These are phyloP conservation scores for Cricetomys ansorgei DNA, from an alignment of 2,113 vertebrate species.

Conservation along the genomic window DNA sequence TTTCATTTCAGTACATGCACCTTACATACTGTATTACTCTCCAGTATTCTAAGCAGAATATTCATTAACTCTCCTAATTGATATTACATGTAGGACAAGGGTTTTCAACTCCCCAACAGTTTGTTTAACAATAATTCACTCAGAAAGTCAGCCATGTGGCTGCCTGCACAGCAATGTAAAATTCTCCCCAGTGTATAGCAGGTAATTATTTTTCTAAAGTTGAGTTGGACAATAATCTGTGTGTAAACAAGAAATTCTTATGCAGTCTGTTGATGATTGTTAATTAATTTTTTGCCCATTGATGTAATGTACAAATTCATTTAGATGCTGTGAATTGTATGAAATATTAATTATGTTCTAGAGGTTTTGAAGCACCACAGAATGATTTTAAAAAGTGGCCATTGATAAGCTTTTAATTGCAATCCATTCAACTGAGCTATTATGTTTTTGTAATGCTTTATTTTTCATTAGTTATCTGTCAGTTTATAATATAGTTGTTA, in stretches of 20 bases:
- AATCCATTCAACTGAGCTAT: slow-evolving; percentile 58
- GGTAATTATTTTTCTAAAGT: slow-evolving; percentile 81
- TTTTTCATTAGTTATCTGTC: slow-evolving; percentile 72
- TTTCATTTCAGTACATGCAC: not conserved
- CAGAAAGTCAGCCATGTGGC: slow-evolving; percentile 49
- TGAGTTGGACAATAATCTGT: slow-evolving; percentile 78
- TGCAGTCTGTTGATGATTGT: slow-evolving; percentile 70
- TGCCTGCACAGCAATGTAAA: slow-evolving; percentile 64
- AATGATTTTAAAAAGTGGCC: slow-evolving; percentile 63
- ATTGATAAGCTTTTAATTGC: slow-evolving; percentile 79
- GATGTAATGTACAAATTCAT: slow-evolving; percentile 73
- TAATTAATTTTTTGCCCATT: slow-evolving; percentile 81
- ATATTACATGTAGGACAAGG: slow-evolving; percentile 19
- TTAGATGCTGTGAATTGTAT: slow-evolving; percentile 49
- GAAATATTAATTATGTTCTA: slow-evolving; percentile 66
- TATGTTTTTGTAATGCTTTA: slow-evolving; percentile 68
- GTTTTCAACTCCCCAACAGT: slow-evolving; percentile 58
- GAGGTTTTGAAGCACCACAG: slow-evolving; percentile 52
- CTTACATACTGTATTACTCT: not conserved
- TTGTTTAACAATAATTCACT: slow-evolving; percentile 79
- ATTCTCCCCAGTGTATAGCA: slow-evolving; percentile 73
- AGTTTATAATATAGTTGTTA: slow-evolving; percentile 69
- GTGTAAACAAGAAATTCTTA: slow-evolving; percentile 79
- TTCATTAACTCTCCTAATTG: slow-evolving; percentile 54
- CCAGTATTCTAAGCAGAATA: not conserved